Percentiles rank a stretch among this genome's conserved stretches.
These are phyloP conservation scores for Palaemon carinicauda DNA, from an alignment of 1,140 invertebrate genomes.

Conservation along the genomic window DNA sequence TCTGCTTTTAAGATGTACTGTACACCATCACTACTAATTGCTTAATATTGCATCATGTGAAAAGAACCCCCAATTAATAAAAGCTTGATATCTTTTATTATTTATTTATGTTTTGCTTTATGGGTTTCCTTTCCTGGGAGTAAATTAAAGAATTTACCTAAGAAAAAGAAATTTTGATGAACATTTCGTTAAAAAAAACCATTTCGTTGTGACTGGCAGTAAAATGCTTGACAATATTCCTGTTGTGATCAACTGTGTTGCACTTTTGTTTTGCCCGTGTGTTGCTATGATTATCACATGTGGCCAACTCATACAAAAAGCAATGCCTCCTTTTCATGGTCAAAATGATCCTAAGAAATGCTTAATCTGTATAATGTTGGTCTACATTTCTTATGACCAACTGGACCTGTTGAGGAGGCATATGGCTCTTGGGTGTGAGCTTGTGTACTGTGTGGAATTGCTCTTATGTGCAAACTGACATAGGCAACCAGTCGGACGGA, in stretches of 20 bases:
- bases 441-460: slow-evolving; percentile 10
- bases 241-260: slow-evolving; percentile 42
- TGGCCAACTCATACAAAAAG: neutral
- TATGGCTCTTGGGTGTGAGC: slow-evolving; percentile 15
- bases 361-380: neutral
- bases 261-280: slow-evolving; percentile 47
- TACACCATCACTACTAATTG: too few species aligned
- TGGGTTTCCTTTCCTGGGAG: too few species aligned
- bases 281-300: slow-evolving; percentile 37
- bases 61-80: too few species aligned
- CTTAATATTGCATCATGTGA: too few species aligned
- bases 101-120: too few species aligned
- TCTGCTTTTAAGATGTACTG: too few species aligned
- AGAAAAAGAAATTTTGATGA: too few species aligned
- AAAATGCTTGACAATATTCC: slow-evolving; percentile 13
- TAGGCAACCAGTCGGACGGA: slow-evolving; percentile 61
- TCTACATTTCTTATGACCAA: neutral
- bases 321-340: neutral
- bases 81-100: too few species aligned
- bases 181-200: too few species aligned
- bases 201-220: slow-evolving; percentile 31
- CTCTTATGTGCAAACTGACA: slow-evolving; percentile 60
- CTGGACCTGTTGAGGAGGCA: neutral
- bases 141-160: too few species aligned
- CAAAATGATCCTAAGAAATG: neutral